Evolutionary conservation across 2,888 invertebrate genomes (phyloP).

Genomic region (Silvanus unidentatus): DNA sequence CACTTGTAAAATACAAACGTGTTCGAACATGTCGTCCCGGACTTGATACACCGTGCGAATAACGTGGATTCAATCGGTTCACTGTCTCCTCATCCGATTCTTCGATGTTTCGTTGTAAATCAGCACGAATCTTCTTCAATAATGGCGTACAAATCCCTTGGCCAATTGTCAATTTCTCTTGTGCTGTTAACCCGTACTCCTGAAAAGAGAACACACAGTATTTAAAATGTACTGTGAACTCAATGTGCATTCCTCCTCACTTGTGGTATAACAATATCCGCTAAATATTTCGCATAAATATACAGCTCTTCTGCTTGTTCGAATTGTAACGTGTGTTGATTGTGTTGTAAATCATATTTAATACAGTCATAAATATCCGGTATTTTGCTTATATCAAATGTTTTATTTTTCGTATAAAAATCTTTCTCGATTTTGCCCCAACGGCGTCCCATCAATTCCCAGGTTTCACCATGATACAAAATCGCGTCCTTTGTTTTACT

Average conservation of each 20-base stretch:
- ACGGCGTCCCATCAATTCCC: conserved; percentile 95
- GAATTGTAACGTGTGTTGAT: conserved; percentile 90
- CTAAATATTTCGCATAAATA: conserved; percentile 92
- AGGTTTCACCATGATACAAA: conserved; percentile 96
- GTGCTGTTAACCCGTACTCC: conserved; percentile 94
- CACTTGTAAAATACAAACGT: conserved; percentile 98
- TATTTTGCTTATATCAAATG: conserved; percentile 97
- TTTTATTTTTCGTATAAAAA: conserved; percentile 86
- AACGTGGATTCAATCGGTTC: conserved; percentile 93
- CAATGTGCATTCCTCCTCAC: no score
- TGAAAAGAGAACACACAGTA: conserved; percentile 40
- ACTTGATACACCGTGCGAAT: conserved; percentile 96
- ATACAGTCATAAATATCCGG: conserved; percentile 99
- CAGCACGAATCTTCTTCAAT: conserved; percentile 90
- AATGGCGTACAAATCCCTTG: conserved; percentile 97
- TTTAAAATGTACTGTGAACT: no score
- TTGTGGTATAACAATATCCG: conserved; percentile 98
- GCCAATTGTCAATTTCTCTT: conserved; percentile 94
- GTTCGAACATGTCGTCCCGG: conserved; percentile 97
- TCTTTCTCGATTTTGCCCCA: conserved; percentile 99
- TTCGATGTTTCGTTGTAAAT: conserved; percentile 89
- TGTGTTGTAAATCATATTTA: conserved; percentile 97
- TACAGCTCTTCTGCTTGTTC: conserved; percentile 90
- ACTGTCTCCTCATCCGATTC: conserved; percentile 89
- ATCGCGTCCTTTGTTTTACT: conserved; percentile 86